Evolutionary conservation across 2,797 vertebrate species (phyloP).

Genomic region (Hydrophis major): DNA sequence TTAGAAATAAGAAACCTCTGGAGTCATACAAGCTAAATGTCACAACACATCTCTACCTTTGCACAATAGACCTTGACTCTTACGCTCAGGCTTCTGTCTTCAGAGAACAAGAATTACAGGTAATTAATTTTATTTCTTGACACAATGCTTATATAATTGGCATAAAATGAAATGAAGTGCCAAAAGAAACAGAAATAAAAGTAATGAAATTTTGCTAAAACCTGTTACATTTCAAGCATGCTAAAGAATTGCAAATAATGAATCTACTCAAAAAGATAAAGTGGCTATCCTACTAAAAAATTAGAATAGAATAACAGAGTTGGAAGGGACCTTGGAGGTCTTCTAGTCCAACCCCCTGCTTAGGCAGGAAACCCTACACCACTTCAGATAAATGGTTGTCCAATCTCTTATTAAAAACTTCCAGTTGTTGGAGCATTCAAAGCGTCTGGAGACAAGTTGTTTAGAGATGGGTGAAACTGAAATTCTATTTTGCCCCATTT

Average conservation of each 20-base stretch:
- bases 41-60: accelerated
- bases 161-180: conserved; percentile 6
- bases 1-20: not conserved
- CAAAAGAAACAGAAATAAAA: conserved; percentile 10
- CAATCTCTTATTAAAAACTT: no score
- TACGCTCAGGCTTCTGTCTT: conserved; percentile 9
- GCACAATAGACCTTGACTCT: conserved; percentile 13
- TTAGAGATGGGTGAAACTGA: not conserved
- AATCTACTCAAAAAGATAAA: not conserved
- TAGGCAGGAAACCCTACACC: no score
- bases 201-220: conserved; percentile 30
- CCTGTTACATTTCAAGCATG: conserved; percentile 10
- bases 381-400: no score
- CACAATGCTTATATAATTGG: conserved; percentile 13
- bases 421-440: no score
- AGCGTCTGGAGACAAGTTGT: no score
- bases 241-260: not conserved
- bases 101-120: conserved; percentile 31
- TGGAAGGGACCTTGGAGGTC: no score
- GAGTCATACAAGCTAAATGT: not conserved
- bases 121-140: conserved; percentile 13
- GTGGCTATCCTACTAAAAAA: not conserved
- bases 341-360: no score
- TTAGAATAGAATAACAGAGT: not conserved
- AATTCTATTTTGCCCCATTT: not conserved